Conservation (phyloP, 2,113 vertebrate species). For the Hypanus sabinus region DNA sequence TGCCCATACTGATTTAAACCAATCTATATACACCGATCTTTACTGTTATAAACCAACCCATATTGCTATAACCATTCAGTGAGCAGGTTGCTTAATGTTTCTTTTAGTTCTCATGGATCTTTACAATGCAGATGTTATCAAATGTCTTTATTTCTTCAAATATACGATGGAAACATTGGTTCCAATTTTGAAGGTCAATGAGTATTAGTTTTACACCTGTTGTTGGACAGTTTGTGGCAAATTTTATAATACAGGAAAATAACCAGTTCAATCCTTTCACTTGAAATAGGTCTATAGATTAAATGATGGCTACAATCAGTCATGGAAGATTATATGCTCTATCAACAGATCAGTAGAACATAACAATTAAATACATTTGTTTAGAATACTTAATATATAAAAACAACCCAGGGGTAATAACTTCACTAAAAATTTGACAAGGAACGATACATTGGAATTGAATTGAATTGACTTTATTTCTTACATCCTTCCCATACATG, state of each 20-base stretch:
- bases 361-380: background rate
- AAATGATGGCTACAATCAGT: background rate
- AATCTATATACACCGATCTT: too few relatives aligned
- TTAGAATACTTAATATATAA: background rate
- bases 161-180: too few relatives aligned
- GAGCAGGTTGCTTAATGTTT: background rate
- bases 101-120: background rate
- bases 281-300: background rate
- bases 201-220: background rate
- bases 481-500: too few relatives aligned
- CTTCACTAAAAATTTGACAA: too few relatives aligned
- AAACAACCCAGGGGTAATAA: background rate
- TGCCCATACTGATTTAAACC: too few relatives aligned
- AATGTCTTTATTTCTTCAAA: background rate
- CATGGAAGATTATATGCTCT: background rate
- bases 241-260: background rate
- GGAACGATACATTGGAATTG: background rate
- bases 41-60: too few relatives aligned
- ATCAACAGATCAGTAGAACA: background rate
- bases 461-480: too few relatives aligned
- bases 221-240: background rate
- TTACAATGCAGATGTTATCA: background rate
- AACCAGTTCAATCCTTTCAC: too few relatives aligned
- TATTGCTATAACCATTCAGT: background rate
- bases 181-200: background rate